Conservation (phyloP, 2,797 vertebrate genomes). For the Trachurus trachurus region DNA sequence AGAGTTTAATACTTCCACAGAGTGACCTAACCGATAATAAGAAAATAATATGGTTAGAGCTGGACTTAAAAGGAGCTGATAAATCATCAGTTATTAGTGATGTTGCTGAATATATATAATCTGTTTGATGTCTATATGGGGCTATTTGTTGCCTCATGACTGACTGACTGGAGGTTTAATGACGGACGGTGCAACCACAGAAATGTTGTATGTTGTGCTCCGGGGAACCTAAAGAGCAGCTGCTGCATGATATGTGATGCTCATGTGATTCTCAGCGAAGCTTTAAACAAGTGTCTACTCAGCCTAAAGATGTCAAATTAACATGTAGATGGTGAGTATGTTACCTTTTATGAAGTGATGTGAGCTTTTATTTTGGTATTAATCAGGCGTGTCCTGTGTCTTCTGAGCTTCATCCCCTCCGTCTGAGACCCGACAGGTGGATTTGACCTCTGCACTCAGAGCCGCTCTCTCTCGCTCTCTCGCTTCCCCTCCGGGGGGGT, state of each 20-base stretch:
- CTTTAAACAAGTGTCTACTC: background rate
- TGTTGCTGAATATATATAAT: background rate
- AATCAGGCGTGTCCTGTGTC: background rate
- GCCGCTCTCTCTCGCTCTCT: too few species aligned
- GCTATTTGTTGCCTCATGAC: background rate
- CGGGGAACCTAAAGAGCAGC: background rate
- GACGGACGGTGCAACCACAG: background rate
- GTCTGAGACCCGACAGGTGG: constrained; percentile 46
- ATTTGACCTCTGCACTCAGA: constrained; percentile 36
- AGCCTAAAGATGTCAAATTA: background rate
- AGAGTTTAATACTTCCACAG: background rate
- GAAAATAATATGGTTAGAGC: background rate
- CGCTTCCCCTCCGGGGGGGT: background rate
- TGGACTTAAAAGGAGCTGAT: background rate
- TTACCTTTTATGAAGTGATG: background rate
- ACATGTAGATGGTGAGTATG: background rate
- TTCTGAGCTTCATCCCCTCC: background rate
- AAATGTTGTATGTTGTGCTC: background rate
- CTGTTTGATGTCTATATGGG: background rate
- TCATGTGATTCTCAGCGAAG: background rate
- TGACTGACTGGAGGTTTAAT: background rate
- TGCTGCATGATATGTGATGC: background rate
- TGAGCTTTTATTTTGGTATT: background rate
- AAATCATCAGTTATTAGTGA: background rate
- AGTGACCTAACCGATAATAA: background rate